Percentiles rank a stretch among this genome's conserved stretches.
Evolutionary conservation across 2,113 vertebrate genomes (phyloP).

Genomic region (Odocoileus virginianus): DNA sequence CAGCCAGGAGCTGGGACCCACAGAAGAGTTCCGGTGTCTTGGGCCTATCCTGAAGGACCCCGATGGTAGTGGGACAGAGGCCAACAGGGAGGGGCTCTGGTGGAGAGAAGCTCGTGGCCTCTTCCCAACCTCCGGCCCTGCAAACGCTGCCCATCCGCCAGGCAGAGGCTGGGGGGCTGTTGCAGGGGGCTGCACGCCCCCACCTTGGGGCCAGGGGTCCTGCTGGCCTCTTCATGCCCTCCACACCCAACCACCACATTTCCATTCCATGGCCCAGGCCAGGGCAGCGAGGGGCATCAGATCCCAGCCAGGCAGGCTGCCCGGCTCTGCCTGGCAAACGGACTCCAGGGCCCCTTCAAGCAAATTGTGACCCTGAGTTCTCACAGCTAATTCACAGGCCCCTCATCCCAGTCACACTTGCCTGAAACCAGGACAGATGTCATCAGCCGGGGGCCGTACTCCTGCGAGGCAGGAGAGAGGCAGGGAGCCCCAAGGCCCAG

Average conservation of each 20-base stretch:
- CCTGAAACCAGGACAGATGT: neutral
- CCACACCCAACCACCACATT: neutral
- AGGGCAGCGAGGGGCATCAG: neutral
- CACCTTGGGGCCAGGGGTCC: neutral
- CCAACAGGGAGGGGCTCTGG: neutral
- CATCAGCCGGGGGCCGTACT: neutral
- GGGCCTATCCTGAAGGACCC: neutral
- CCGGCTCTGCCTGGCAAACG: neutral
- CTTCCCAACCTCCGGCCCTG: accelerated
- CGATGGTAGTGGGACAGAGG: neutral
- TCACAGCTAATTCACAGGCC: neutral
- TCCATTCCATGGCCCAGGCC: neutral
- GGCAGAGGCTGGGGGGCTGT: neutral
- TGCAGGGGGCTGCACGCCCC: neutral
- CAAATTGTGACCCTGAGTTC: neutral
- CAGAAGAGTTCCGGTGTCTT: neutral
- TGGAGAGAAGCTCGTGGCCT: neutral
- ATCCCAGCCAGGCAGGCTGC: neutral
- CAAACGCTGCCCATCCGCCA: neutral
- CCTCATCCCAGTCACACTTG: neutral
- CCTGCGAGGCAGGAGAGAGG: neutral
- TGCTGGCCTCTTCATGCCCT: neutral
- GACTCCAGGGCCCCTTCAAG: neutral
- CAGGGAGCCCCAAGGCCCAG: neutral
- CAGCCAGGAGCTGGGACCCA: neutral